Conservation (phyloP, 2,797 vertebrate species). For the Cynopterus sphinx region DNA sequence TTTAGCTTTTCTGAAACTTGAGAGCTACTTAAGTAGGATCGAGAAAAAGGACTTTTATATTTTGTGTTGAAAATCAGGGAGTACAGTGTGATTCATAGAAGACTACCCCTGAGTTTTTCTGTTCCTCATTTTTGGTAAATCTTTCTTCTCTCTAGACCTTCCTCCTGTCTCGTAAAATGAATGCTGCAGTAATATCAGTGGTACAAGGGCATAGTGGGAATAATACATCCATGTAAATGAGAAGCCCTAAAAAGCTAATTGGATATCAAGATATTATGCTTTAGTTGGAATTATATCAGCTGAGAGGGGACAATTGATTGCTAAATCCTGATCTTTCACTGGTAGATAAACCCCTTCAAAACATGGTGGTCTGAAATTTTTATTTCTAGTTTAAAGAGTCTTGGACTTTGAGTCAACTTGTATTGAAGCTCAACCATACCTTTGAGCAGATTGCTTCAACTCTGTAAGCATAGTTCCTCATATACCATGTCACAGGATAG, state of each 20-base stretch:
- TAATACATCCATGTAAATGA: not conserved
- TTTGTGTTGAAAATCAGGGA: not conserved
- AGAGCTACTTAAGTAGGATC: not conserved
- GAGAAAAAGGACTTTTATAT: not conserved
- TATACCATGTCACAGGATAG: not conserved
- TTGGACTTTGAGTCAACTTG: not conserved
- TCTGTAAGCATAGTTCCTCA: not conserved
- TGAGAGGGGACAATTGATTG: not conserved
- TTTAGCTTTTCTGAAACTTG: not conserved
- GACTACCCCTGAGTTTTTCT: not conserved
- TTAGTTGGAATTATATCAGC: not conserved
- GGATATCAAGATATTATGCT: not conserved
- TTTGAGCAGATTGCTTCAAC: not conserved
- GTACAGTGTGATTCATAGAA: not conserved
- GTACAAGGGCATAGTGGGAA: not conserved
- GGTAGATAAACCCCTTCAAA: conserved; percentile 6
- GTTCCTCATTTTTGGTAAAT: not conserved
- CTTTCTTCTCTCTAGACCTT: not conserved
- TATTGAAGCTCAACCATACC: not conserved
- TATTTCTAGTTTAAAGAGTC: not conserved
- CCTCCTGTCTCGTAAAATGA: not conserved
- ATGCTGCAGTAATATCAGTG: not conserved
- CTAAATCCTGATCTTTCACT: not conserved
- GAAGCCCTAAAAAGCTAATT: not conserved
- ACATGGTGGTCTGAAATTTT: not conserved